Evolutionary conservation across 1,140 invertebrate species (phyloP).

Genomic region (Hycleus phaleratus): DNA sequence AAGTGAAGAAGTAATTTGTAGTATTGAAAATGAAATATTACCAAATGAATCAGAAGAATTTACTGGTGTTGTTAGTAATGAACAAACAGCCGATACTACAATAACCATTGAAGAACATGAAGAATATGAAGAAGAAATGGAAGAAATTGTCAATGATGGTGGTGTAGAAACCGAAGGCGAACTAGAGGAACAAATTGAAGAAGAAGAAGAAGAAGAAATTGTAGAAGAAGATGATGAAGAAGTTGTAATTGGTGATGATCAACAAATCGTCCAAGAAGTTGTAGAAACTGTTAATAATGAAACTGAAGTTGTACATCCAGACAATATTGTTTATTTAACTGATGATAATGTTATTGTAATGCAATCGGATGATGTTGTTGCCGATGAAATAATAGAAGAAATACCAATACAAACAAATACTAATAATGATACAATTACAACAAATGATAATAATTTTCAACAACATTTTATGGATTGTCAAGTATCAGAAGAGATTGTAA

Average conservation of each 20-base stretch:
- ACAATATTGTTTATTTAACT: constrained; percentile 43
- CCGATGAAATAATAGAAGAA: neutral
- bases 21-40: constrained; percentile 48
- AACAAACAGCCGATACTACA: constrained; percentile 19
- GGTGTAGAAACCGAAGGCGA: too few relatives aligned
- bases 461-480: constrained; percentile 42
- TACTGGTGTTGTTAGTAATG: constrained; percentile 47
- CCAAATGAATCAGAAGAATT: constrained; percentile 48
- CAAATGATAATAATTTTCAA: constrained; percentile 29
- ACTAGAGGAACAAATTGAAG: constrained; percentile 33
- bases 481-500: constrained; percentile 68
- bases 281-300: constrained; percentile 38
- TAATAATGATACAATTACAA: neutral
- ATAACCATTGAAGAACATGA: constrained; percentile 33
- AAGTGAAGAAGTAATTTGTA: constrained; percentile 57
- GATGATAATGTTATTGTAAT: constrained; percentile 42
- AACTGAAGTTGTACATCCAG: constrained; percentile 46
- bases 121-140: constrained; percentile 34
- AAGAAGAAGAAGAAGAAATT: constrained; percentile 34
- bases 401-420: too few relatives aligned
- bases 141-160: too few relatives aligned
- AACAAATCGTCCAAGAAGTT: constrained; percentile 28
- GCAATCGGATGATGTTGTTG: constrained; percentile 24
- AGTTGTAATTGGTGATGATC: constrained; percentile 1
- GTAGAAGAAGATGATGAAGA: constrained; percentile 39